Percentiles rank a stretch among this genome's conserved stretches.
Evolutionary conservation across 92 coral and sea anemone genomes (phyloP).

Genomic region (Zoanthus gigantus): DNA sequence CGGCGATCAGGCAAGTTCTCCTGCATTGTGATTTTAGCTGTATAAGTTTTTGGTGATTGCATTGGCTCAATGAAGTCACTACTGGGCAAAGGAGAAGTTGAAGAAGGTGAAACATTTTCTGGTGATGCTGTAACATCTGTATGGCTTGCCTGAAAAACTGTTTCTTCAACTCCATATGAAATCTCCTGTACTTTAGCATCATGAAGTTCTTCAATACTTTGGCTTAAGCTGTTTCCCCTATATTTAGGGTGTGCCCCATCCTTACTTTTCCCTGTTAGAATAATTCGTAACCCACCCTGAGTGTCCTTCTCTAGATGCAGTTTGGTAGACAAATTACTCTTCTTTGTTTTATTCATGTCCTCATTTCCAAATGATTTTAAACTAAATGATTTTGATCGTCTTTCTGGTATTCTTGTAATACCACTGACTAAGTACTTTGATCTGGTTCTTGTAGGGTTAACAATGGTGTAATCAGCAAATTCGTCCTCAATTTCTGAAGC

Average conservation of each 20-base stretch:
- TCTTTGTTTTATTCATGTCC: background rate
- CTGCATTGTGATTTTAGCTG: slow-evolving; percentile 78
- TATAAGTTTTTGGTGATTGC: slow-evolving; percentile 53
- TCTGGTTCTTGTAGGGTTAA: slow-evolving; percentile 38
- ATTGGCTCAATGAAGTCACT: slow-evolving; percentile 50
- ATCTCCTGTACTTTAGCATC: slow-evolving; percentile 43
- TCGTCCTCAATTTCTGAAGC: slow-evolving; percentile 38
- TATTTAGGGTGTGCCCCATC: background rate
- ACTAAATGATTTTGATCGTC: slow-evolving; percentile 38
- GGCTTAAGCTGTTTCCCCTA: background rate
- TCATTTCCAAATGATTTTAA: slow-evolving; percentile 19
- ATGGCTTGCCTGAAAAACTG: slow-evolving; percentile 32
- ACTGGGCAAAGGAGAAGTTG: background rate
- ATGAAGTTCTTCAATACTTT: slow-evolving; percentile 41
- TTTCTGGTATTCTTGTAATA: slow-evolving; percentile 20
- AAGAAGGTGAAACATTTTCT: background rate
- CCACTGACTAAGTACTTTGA: slow-evolving; percentile 40
- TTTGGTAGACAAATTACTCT: slow-evolving; percentile 14
- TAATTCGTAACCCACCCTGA: slow-evolving; percentile 14
- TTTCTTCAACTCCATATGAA: slow-evolving; percentile 42
- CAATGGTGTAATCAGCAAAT: slow-evolving; percentile 33
- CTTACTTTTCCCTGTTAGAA: slow-evolving; percentile 27
- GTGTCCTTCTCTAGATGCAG: slow-evolving; percentile 5
- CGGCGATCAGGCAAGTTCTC: slow-evolving; percentile 72
- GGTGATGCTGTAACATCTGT: slow-evolving; percentile 16